A percentile compares a stretch with the other conserved stretches of the same genome.
Conservation (phyloP, 1,140 invertebrate genomes). For the Nasonia giraulti region DNA sequence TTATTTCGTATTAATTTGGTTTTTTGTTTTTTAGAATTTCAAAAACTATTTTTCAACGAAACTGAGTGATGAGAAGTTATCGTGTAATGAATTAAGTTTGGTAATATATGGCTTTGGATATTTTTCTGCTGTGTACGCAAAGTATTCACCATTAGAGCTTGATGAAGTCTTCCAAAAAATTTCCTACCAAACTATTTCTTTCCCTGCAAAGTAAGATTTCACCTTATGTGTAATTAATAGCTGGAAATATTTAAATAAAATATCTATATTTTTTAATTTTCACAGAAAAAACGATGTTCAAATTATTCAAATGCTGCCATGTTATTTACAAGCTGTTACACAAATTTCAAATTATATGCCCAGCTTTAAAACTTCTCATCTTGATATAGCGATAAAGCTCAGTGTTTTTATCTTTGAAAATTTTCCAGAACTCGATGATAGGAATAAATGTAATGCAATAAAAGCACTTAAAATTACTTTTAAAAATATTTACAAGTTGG, state of each 20-base stretch:
- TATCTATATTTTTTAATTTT: constrained; percentile 35
- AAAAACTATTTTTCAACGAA: constrained; percentile 50
- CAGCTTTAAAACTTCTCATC: constrained; percentile 65
- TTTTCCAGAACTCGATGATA: constrained; percentile 68
- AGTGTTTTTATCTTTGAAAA: constrained; percentile 69
- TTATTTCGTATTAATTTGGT: neutral
- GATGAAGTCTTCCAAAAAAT: constrained; percentile 62
- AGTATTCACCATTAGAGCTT: constrained; percentile 53
- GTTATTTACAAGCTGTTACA: constrained; percentile 67
- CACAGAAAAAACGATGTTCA: constrained; percentile 54
- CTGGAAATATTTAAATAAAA: constrained; percentile 25
- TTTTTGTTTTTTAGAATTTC: constrained; percentile 57
- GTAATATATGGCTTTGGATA: constrained; percentile 67
- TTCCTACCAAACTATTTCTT: constrained; percentile 55
- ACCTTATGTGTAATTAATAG: constrained; percentile 10
- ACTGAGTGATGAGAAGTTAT: constrained; percentile 43
- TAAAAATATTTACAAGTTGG: constrained; percentile 62
- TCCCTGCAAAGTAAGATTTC: constrained; percentile 58
- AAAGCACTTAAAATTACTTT: constrained; percentile 68
- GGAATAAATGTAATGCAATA: constrained; percentile 22
- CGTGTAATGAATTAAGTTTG: constrained; percentile 50
- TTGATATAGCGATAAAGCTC: constrained; percentile 68
- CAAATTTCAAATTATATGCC: constrained; percentile 65
- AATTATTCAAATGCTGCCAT: constrained; percentile 59
- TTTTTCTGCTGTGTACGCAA: constrained; percentile 60